phyloP scores from a whole-genome alignment of 1,140 invertebrate species.

The Micrasema minimum region DNA sequence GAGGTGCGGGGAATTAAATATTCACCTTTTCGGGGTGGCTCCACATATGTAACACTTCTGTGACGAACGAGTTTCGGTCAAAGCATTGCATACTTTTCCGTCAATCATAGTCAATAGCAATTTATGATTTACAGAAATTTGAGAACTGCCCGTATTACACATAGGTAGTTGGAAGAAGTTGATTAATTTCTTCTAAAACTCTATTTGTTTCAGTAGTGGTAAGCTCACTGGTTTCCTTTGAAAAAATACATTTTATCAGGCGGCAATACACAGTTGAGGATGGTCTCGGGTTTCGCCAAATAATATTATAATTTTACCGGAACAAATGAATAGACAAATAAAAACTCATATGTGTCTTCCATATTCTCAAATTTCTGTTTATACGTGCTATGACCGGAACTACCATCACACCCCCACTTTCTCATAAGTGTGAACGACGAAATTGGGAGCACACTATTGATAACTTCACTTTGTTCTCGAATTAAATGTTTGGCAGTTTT shows the following conservation, averaged over 20 bases:
- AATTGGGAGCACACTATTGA: slow-evolving; percentile 54
- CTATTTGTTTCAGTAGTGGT: no score
- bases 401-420: slow-evolving; percentile 9
- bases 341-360: not conserved
- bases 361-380: slow-evolving; percentile 14
- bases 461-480: slow-evolving; percentile 43
- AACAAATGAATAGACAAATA: not conserved
- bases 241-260: slow-evolving; percentile 6
- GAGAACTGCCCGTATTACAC: not conserved
- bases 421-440: not conserved
- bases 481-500: slow-evolving; percentile 43
- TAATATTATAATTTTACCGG: slow-evolving; percentile 15
- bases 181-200: no score
- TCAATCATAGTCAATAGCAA: slow-evolving; percentile 32
- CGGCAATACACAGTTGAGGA: slow-evolving; percentile 5
- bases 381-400: slow-evolving; percentile 8
- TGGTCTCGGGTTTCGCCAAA: slow-evolving; percentile 21
- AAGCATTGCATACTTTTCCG: slow-evolving; percentile 59
- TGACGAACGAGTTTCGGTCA: slow-evolving; percentile 57
- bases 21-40: slow-evolving; percentile 54
- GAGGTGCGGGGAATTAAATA: no score
- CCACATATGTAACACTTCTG: slow-evolving; percentile 58
- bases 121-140: slow-evolving; percentile 1
- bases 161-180: no score
- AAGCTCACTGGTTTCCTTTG: slow-evolving; percentile 1